These are phyloP conservation scores for Microtus ochrogaster DNA, from an alignment of 2,113 vertebrate species.

Conservation along the genomic window DNA sequence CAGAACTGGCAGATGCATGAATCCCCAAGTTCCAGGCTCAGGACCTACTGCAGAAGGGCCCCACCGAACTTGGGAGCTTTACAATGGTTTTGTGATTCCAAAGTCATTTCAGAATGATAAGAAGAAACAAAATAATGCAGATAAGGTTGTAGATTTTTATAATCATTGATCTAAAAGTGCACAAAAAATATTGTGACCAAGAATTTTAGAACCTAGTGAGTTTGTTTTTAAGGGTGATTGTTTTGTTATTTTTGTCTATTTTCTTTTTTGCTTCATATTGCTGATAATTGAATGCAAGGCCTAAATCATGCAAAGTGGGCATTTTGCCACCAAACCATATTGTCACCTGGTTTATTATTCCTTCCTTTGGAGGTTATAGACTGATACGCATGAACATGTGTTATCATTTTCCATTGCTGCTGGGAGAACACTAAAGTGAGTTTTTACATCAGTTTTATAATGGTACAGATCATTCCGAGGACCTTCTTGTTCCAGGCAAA, in stretches of 20 bases:
- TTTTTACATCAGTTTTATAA: not conserved
- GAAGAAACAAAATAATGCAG: not conserved
- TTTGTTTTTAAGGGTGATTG: not conserved
- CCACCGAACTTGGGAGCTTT: not conserved
- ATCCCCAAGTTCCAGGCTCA: not conserved
- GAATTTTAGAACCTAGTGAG: not conserved
- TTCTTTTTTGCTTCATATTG: not conserved
- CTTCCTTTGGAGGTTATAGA: not conserved
- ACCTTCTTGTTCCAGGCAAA: not conserved
- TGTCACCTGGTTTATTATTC: not conserved
- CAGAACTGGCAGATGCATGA: not conserved
- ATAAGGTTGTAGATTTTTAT: not conserved
- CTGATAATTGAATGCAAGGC: not conserved
- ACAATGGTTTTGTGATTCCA: not conserved
- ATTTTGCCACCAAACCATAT: not conserved
- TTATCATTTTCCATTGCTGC: not conserved
- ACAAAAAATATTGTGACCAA: not conserved
- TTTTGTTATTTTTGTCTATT: not conserved
- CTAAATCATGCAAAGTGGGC: not conserved
- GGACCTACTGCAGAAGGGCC: not conserved
- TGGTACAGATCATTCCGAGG: not conserved
- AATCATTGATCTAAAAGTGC: not conserved
- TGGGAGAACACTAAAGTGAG: not conserved
- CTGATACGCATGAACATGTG: not conserved
- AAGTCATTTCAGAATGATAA: conserved; percentile 46